Evolutionary conservation across 2,113 vertebrate species (phyloP).

Genomic region (Salvator merianae): DNA sequence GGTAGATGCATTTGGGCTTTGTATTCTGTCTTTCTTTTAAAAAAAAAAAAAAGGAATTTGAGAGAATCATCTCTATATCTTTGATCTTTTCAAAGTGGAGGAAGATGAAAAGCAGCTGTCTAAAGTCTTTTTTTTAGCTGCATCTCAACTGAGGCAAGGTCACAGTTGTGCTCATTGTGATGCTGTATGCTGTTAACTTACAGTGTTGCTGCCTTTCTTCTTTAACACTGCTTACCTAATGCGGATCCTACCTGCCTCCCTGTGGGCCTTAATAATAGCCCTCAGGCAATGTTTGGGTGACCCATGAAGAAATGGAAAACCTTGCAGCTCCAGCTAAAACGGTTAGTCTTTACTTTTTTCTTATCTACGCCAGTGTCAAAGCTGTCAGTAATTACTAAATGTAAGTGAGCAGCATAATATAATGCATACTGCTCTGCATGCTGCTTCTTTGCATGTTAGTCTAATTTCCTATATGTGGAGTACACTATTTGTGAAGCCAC

Average conservation of each 20-base stretch:
- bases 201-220: constrained; percentile 97
- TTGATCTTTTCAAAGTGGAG: constrained; percentile 9
- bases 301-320: constrained; percentile 99
- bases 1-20: neutral
- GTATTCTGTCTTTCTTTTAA: neutral
- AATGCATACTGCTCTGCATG: neutral
- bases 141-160: constrained; percentile 69
- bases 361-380: neutral
- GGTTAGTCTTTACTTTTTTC: constrained; percentile 81
- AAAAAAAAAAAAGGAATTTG: neutral
- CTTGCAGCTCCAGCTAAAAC: constrained; percentile 94
- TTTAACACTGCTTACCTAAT: constrained; percentile 93
- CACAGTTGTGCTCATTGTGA: constrained; percentile 82
- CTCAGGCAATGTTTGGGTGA: constrained; percentile 99
- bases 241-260: constrained; percentile 79
- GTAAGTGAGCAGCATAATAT: accelerated
- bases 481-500: neutral
- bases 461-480: neutral
- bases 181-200: constrained; percentile 94
- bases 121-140: constrained; percentile 64
- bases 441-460: neutral
- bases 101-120: constrained; percentile 36
- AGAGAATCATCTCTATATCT: neutral
- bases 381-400: neutral
- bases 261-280: constrained; percentile 83